Percentiles rank a stretch among this genome's conserved stretches.
phyloP scores from a whole-genome alignment of 2,888 invertebrate genomes.

The Melieria crassipennis region DNA sequence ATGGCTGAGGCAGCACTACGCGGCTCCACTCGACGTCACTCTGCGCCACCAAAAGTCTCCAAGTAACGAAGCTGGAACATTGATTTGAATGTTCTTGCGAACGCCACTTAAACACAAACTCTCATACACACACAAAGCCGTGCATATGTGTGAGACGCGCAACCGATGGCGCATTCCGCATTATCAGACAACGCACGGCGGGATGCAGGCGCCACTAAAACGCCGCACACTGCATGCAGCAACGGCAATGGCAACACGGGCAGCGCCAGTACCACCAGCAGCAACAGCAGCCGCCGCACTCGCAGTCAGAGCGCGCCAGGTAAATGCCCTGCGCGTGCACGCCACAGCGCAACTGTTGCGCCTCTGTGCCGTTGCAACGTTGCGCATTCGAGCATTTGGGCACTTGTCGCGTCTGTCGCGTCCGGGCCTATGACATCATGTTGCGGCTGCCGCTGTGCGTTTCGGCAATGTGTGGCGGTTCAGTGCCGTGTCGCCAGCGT shows the following conservation, averaged over 20 bases:
- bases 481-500: constrained; percentile 32
- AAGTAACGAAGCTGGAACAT: constrained; percentile 41
- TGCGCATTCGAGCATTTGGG: not conserved
- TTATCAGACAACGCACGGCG: constrained; percentile 66
- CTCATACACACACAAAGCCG: not conserved
- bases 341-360: constrained; percentile 31
- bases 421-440: constrained; percentile 9
- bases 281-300: constrained; percentile 40
- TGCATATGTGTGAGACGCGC: not conserved
- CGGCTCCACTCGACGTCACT: constrained; percentile 5
- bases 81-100: constrained; percentile 52
- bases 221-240: constrained; percentile 41
- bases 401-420: not conserved
- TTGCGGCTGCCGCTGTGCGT: constrained; percentile 15
- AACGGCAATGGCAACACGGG: constrained; percentile 26
- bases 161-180: constrained; percentile 51
- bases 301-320: constrained; percentile 36
- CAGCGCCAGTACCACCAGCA: constrained; percentile 34
- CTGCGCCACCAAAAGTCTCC: not conserved
- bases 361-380: constrained; percentile 12
- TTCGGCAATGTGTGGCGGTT: not conserved
- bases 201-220: constrained; percentile 65
- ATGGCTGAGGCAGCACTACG: not conserved
- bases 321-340: constrained; percentile 29
- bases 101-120: constrained; percentile 28